phyloP scores from a whole-genome alignment of 2,113 vertebrate species.

The Callopanchax toddi region DNA sequence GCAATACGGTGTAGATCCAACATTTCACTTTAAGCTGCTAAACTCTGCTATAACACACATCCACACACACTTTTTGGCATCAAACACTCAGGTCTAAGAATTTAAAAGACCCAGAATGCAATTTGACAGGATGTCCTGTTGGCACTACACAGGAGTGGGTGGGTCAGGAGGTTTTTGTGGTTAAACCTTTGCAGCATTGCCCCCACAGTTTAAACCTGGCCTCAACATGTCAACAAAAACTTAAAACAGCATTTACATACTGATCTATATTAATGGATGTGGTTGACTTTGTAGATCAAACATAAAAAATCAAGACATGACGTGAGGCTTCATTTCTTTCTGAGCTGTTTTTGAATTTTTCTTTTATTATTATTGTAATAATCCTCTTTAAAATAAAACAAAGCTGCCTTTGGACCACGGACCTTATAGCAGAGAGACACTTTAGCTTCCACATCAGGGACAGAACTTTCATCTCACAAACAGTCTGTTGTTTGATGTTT shows the following conservation, averaged over 20 bases:
- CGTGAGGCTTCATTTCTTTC: background rate
- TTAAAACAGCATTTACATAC: background rate
- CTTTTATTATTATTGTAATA: background rate
- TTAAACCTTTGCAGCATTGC: conserved; percentile 60
- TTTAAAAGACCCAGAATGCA: conserved; percentile 69
- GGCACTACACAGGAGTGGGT: conserved; percentile 45
- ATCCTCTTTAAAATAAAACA: background rate
- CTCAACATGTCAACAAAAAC: conserved; percentile 11
- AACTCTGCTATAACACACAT: conserved; percentile 9
- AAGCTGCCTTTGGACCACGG: background rate
- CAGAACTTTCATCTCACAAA: background rate
- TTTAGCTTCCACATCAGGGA: conserved; percentile 1
- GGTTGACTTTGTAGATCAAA: background rate
- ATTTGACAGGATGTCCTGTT: conserved; percentile 77
- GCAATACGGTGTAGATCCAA: too few species aligned
- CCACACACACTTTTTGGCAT: conserved; percentile 43
- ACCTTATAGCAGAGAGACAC: background rate
- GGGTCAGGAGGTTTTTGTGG: conserved; percentile 65
- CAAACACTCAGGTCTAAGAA: conserved; percentile 48
- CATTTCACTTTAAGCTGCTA: conserved; percentile 2
- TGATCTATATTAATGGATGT: background rate
- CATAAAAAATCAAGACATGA: background rate
- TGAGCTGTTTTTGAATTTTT: background rate
- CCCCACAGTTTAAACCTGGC: conserved; percentile 21
- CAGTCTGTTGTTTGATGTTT: background rate